phyloP scores from a whole-genome alignment of 2,113 vertebrate genomes.

The Labeo catla region DNA sequence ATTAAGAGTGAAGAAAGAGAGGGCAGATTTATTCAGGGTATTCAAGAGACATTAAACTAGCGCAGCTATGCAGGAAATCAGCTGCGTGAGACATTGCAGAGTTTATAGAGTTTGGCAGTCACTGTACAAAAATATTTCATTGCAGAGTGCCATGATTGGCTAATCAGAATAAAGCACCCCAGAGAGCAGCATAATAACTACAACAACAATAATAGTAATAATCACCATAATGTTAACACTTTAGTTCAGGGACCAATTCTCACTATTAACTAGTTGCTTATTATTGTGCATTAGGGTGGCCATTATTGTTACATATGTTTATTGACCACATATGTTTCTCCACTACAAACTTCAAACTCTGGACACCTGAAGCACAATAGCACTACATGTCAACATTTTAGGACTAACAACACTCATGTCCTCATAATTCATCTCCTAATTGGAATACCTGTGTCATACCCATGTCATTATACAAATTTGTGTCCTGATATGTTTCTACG shows the following conservation, averaged over 20 bases:
- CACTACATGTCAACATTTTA: no score
- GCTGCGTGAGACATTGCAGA: not conserved
- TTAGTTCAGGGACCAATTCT: not conserved
- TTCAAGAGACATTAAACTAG: slow-evolving; percentile 2
- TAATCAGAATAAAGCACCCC: not conserved
- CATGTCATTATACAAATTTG: no score
- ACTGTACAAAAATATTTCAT: not conserved
- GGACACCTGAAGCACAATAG: no score
- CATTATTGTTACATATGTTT: no score
- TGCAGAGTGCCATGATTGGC: not conserved
- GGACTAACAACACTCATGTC: no score
- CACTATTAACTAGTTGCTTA: not conserved
- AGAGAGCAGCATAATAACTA: not conserved
- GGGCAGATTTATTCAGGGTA: not conserved
- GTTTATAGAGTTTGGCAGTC: not conserved
- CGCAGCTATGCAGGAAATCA: not conserved
- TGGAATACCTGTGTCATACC: no score
- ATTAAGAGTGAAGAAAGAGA: not conserved
- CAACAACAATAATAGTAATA: not conserved
- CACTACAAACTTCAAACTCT: no score
- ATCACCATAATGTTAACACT: not conserved
- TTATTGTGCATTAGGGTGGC: not conserved
- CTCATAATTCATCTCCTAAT: no score
- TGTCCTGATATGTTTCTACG: no score
- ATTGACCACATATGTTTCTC: no score